Evolutionary conservation across 1,140 invertebrate species (phyloP).

Genomic region (Brachionus sp.): DNA sequence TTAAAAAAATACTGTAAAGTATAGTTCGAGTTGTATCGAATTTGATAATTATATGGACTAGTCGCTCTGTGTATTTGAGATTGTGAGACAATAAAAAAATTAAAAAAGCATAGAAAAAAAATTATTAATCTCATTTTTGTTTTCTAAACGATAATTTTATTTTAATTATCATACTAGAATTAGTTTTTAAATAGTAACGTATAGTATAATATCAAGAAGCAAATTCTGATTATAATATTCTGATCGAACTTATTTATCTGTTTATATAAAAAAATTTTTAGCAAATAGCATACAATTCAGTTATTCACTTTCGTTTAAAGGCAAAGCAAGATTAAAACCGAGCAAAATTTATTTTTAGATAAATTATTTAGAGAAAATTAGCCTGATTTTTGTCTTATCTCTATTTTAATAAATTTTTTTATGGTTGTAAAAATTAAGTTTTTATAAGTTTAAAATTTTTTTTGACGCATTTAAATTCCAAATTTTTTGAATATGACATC

Average conservation of each 20-base stretch:
- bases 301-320: neutral
- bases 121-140: neutral
- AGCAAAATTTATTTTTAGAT: neutral
- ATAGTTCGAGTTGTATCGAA: slow-evolving; percentile 28
- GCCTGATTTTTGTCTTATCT: neutral
- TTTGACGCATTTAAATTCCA: neutral
- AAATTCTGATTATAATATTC: neutral
- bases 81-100: neutral
- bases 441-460: neutral
- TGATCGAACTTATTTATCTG: neutral
- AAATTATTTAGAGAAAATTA: neutral
- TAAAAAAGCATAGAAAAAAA: neutral
- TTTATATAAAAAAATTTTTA: neutral
- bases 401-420: neutral
- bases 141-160: slow-evolving; percentile 3
- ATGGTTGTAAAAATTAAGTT: no score
- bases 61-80: slow-evolving; percentile 44
- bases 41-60: slow-evolving; percentile 7
- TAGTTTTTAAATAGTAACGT: neutral
- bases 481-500: neutral
- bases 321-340: neutral
- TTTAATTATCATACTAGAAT: neutral
- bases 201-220: neutral
- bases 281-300: neutral
- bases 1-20: slow-evolving; percentile 30